Percentiles rank a stretch among this genome's conserved stretches.
Evolutionary conservation across 2,797 vertebrate genomes (phyloP).

Genomic region (Rhinogobio ventralis): DNA sequence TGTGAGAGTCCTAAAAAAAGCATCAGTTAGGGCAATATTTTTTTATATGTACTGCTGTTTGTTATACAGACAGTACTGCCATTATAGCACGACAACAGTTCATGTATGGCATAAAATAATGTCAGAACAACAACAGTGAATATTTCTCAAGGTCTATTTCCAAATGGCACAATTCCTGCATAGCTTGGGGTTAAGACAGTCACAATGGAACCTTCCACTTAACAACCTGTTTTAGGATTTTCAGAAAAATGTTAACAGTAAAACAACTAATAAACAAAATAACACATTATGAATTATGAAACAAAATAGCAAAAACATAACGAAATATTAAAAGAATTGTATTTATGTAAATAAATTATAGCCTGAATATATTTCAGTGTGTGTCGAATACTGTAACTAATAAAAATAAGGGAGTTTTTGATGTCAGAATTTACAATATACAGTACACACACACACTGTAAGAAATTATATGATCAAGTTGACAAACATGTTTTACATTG

Average conservation of each 20-base stretch:
- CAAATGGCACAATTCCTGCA: neutral
- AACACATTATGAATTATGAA: neutral
- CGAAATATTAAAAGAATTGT: neutral
- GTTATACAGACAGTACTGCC: neutral
- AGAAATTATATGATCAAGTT: no score
- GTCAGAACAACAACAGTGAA: neutral
- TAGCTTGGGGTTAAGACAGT: neutral
- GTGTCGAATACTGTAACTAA: no score
- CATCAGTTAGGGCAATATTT: slow-evolving; percentile 16
- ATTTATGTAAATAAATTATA: neutral
- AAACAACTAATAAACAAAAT: neutral
- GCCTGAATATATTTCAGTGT: no score
- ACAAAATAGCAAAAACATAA: neutral
- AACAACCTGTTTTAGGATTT: neutral
- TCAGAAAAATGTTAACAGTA: neutral
- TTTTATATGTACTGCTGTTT: slow-evolving; percentile 26
- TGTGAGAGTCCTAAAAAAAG: slow-evolving; percentile 45
- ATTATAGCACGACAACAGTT: neutral
- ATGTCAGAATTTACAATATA: no score
- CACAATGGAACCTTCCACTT: no score
- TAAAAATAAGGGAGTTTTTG: no score
- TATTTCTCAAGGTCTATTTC: neutral
- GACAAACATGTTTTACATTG: no score
- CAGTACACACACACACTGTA: no score
- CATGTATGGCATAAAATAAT: neutral